phyloP scores from a whole-genome alignment of 2,888 invertebrate species.

The Dolichomitus sp. region DNA sequence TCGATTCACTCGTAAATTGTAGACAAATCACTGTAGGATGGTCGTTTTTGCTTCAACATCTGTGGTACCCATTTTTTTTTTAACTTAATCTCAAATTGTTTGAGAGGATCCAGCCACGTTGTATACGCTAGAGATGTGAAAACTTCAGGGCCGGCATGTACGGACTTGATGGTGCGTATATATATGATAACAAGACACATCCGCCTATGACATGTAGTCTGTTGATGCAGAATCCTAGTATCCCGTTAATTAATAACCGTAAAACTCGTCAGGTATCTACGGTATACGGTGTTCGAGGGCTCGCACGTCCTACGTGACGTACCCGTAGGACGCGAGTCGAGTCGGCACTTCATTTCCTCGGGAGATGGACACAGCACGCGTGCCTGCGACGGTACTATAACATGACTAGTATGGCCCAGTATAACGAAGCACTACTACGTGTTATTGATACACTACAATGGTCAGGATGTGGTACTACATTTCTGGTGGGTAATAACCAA shows the following conservation, averaged over 20 bases:
- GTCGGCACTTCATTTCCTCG: slow-evolving; percentile 53
- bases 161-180: neutral
- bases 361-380: slow-evolving; percentile 21
- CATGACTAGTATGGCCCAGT: slow-evolving; percentile 22
- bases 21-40: no score
- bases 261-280: slow-evolving; percentile 75
- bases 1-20: no score
- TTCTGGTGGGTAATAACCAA: slow-evolving; percentile 17
- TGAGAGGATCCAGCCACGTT: neutral
- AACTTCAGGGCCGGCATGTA: neutral
- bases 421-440: slow-evolving; percentile 48
- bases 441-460: slow-evolving; percentile 40
- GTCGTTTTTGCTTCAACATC: neutral
- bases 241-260: slow-evolving; percentile 82
- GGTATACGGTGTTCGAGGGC: slow-evolving; percentile 22
- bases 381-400: slow-evolving; percentile 17
- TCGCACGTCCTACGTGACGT: slow-evolving; percentile 39
- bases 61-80: neutral
- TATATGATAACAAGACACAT: slow-evolving; percentile 27
- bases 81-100: neutral
- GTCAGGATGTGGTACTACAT: neutral
- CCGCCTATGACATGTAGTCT: slow-evolving; percentile 67
- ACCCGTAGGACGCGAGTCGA: slow-evolving; percentile 54
- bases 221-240: slow-evolving; percentile 82
- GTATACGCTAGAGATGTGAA: neutral